Evolutionary conservation across 1,140 invertebrate species (phyloP), one percentile per base, ranked within the genome.

Genomic region (Telenomus remus): DNA sequence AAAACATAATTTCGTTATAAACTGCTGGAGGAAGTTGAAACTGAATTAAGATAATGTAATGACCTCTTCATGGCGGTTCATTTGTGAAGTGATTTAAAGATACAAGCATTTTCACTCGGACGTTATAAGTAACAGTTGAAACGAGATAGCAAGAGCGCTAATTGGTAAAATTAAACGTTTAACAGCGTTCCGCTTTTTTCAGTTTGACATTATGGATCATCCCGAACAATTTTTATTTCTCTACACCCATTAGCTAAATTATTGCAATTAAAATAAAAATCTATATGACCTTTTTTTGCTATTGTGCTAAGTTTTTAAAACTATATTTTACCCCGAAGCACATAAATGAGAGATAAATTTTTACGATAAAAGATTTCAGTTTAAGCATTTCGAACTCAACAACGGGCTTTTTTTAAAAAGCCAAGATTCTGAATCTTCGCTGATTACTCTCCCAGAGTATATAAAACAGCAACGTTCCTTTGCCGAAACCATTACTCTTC

Each of bases 131-230:
- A 76, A 76, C 70, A 66, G 60, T 61, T 70, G 56, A 71, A 75
- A 76, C 50, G 74, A 76, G 74, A 76, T 71, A 71, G 66, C 61
- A 53, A 76, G 65, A 66, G 60, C 66, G 56, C 55, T 71, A 76
- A 76, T 46, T 76, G 61, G 74, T 71, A 71, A 71, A 76, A 76
- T 76, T 76, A 76, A 76, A 76, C 66, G 66, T 71, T 76, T 66
- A 76, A 66, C 66, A 56, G 56, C 66, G 51, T 71, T 71, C 42
- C 51, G 55, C 56, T 27, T 27, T 27, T n/a, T 27, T 27, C 19
- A 27, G 19, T 27, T 27, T 6, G 19, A 27, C 19, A 3, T 27
- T 27, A 27, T 6, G n/a, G n/a, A 27, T 27, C 19, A 27, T 27
- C 19, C 19, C 2, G 19, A 27, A n/a, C n/a, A n/a, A 27, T 27